A percentile compares a stretch with the other conserved stretches of the same genome.
These are phyloP conservation scores for Heliothis peltigera DNA, from an alignment of 2,888 invertebrate species.

Conservation along the genomic window DNA sequence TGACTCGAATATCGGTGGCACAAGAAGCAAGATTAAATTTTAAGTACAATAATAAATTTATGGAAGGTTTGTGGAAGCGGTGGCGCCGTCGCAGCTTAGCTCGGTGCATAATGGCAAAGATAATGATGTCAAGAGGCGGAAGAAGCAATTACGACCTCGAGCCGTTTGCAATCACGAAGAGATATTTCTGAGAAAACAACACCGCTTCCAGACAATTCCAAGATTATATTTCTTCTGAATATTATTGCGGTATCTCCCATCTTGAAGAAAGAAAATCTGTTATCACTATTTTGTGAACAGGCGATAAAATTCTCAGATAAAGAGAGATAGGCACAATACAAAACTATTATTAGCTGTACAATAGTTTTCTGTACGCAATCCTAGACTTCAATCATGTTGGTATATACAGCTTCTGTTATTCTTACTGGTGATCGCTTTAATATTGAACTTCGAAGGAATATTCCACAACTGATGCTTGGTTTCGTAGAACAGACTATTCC, in stretches of 20 bases:
- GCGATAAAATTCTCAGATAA: slow-evolving; percentile 44
- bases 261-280: slow-evolving; percentile 58
- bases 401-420: slow-evolving; percentile 23
- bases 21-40: slow-evolving; percentile 51
- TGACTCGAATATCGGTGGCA: slow-evolving; percentile 40
- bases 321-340: slow-evolving; percentile 36
- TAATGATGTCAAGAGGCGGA: slow-evolving; percentile 86
- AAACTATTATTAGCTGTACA: slow-evolving; percentile 48
- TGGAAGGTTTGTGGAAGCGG: slow-evolving; percentile 67
- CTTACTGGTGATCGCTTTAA: slow-evolving; percentile 14
- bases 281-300: slow-evolving; percentile 56
- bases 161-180: slow-evolving; percentile 77
- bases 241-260: slow-evolving; percentile 70
- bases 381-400: slow-evolving; percentile 48
- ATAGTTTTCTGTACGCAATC: slow-evolving; percentile 44
- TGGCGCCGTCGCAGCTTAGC: slow-evolving; percentile 73
- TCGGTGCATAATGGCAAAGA: slow-evolving; percentile 84
- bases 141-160: slow-evolving; percentile 85
- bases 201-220: slow-evolving; percentile 69
- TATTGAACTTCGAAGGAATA: slow-evolving; percentile 30
- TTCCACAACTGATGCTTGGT: not conserved
- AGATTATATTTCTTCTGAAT: slow-evolving; percentile 75
- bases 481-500: slow-evolving; percentile 9
- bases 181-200: slow-evolving; percentile 76
- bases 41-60: slow-evolving; percentile 70